Evolutionary conservation across 2,797 vertebrate species (phyloP), one percentile per base, ranked within the genome.

Genomic region (Phoxinus dragarum): DNA sequence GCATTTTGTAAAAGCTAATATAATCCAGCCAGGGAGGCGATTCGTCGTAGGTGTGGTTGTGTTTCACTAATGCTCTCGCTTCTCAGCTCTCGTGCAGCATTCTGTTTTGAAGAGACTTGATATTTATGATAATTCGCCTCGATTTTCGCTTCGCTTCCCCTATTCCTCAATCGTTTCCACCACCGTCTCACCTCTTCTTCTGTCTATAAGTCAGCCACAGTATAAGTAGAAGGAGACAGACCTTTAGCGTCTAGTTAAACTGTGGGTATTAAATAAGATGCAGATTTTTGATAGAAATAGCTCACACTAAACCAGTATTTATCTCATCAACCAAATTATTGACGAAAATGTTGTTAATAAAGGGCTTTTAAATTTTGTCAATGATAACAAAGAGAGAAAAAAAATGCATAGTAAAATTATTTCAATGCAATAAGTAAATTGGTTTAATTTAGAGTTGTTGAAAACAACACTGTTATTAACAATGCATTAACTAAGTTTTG

Each of bases 131-230:
- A 68, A 79, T 81, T 89, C n/a, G n/a, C 44, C 86, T 88, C 84
- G 78, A 71, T 80, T 88, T 84, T 77, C 86, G 68, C 80, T 85
- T 86, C 17, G 4, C 64, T 87, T 17, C 16, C 78, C 61, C 78
- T 88, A 82, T 81, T 61, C 85, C 80, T 89, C 86, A 90, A 49
- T 84, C 82, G 88, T 80, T 89, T 85, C 49, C 82, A 69, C 71
- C 72, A 80, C 80, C n/a, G 38, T 66, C 27, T 68, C 59, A 31
- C 64, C 85, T 86, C 80, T 73, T 23, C 42, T 36, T 69, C 38
- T 27, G 64, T 71, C 75, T 64, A 84, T 88, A 71, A 90, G 85
- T 92, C 91, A 84, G 80, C 87, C 90, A 89, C 88, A 89, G 91
- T 91, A 49, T 34, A 67, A 52, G 27, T 31, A 47, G 59, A 34